Conservation (phyloP, 1,140 invertebrate species). For the Dendroctonus ponderosae region DNA sequence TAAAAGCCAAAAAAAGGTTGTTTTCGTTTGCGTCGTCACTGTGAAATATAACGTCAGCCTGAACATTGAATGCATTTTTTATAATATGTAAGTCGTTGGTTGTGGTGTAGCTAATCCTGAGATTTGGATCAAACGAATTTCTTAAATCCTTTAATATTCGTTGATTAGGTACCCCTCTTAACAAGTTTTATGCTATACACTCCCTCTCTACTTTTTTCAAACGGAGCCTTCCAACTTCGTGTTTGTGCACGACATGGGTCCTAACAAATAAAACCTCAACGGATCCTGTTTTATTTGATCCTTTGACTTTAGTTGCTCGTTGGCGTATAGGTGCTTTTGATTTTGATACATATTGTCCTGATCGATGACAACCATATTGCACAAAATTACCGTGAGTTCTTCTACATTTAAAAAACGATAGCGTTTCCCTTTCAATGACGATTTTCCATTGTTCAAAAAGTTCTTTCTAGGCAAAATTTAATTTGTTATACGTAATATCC, state of each 20-base stretch:
- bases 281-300: conserved; percentile 1
- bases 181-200: background rate
- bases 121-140: background rate
- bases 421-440: too few relatives aligned
- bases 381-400: too few relatives aligned
- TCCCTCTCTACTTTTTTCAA: background rate
- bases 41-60: conserved; percentile 4
- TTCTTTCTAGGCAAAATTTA: too few relatives aligned
- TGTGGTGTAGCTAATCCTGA: conserved; percentile 6
- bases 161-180: background rate
- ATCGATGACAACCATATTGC: conserved; percentile 1
- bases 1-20: conserved; percentile 9
- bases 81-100: conserved; percentile 10
- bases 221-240: background rate
- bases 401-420: too few relatives aligned
- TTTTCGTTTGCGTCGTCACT: conserved; percentile 4
- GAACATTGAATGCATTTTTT: conserved; percentile 9
- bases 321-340: background rate
- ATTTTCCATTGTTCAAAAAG: too few relatives aligned
- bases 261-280: background rate
- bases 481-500: too few relatives aligned
- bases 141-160: conserved; percentile 2
- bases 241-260: background rate
- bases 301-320: background rate
- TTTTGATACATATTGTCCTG: background rate